Conservation (phyloP, 1,140 invertebrate genomes). For the Parapsyche elsis region DNA sequence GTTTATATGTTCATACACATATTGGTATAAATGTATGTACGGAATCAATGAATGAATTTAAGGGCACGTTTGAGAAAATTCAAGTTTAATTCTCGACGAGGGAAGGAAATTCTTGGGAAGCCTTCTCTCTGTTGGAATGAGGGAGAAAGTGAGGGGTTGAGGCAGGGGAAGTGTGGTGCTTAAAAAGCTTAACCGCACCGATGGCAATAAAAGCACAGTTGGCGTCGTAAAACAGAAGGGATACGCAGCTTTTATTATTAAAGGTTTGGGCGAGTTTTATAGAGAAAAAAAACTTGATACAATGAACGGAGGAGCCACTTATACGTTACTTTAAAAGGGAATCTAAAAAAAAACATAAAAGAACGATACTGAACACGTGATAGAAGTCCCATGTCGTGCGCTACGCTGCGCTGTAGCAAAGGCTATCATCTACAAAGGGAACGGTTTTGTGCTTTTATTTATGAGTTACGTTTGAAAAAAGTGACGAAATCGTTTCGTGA, state of each 20-base stretch:
- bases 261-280: conserved; percentile 21
- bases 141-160: too few species aligned
- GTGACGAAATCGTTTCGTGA: too few species aligned
- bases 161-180: not conserved
- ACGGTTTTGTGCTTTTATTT: too few species aligned
- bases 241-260: conserved; percentile 18
- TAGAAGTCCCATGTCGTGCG: too few species aligned
- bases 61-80: not conserved
- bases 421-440: too few species aligned
- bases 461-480: too few species aligned
- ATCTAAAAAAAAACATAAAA: not conserved
- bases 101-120: not conserved
- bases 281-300: conserved; percentile 18
- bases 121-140: not conserved
- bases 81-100: conserved; percentile 2
- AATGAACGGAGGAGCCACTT: not conserved
- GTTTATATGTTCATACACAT: too few species aligned
- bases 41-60: too few species aligned
- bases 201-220: conserved; percentile 21
- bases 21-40: too few species aligned
- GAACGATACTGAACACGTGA: too few species aligned
- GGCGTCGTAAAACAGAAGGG: conserved; percentile 17
- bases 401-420: too few species aligned
- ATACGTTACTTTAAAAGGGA: not conserved
- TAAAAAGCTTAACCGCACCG: conserved; percentile 16